Conservation (phyloP, 2,113 vertebrate genomes). For the Thermophis baileyi region DNA sequence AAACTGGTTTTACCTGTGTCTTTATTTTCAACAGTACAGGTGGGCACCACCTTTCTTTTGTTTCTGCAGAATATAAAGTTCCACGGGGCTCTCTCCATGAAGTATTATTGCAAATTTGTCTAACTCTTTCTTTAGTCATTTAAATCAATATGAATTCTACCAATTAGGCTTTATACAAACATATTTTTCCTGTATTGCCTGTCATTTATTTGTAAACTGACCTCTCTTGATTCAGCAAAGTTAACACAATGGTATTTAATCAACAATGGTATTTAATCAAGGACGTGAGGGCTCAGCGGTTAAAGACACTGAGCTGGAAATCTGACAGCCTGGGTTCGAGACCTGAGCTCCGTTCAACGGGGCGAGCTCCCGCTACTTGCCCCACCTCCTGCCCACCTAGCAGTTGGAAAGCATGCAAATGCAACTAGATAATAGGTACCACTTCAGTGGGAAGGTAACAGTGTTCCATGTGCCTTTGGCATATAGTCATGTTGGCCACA, state of each 20-base stretch:
- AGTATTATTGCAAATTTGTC: background rate
- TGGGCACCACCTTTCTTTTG: background rate
- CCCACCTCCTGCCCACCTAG: no score
- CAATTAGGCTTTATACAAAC: background rate
- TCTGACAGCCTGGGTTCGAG: no score
- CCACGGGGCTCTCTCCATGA: background rate
- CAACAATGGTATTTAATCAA: background rate
- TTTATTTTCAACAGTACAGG: background rate
- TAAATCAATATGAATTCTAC: background rate
- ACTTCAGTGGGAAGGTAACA: no score
- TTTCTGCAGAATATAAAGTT: background rate
- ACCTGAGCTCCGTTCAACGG: no score
- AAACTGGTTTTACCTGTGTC: background rate
- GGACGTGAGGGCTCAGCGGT: no score
- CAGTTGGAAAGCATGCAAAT: no score
- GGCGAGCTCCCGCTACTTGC: no score
- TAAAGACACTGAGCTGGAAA: no score
- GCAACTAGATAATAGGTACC: no score
- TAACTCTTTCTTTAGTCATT: background rate
- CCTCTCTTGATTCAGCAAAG: background rate
- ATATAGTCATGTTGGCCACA: no score
- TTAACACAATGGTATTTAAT: background rate
- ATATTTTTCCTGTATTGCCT: background rate
- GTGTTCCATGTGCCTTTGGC: no score
- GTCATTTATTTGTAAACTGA: background rate